These are phyloP conservation scores for Pocota personata DNA, from an alignment of 2,888 invertebrate species.

Conservation along the genomic window DNA sequence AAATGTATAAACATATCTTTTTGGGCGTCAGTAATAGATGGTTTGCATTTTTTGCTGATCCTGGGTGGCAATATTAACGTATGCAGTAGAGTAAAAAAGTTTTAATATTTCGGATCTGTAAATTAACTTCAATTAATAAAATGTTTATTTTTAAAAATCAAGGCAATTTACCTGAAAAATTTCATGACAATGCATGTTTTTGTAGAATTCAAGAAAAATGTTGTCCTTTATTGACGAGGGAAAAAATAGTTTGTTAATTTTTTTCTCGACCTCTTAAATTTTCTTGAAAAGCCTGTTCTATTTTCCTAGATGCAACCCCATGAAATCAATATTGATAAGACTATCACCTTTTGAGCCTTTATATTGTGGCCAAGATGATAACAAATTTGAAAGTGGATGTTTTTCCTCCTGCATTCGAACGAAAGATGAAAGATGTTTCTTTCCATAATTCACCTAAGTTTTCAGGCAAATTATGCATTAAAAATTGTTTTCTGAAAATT, in stretches of 20 bases:
- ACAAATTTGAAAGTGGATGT: neutral
- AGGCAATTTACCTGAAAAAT: neutral
- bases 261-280: neutral
- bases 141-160: neutral
- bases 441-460: neutral
- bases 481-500: too few species aligned
- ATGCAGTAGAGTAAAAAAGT: neutral
- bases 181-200: neutral
- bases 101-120: neutral
- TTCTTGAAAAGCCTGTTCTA: neutral
- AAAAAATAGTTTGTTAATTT: neutral
- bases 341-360: neutral
- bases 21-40: conserved; percentile 14
- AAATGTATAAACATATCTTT: conserved; percentile 21
- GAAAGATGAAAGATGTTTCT: neutral
- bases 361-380: neutral
- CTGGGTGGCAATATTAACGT: conserved; percentile 3
- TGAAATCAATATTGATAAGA: neutral
- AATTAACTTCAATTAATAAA: neutral
- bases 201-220: neutral
- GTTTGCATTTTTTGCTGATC: conserved; percentile 12
- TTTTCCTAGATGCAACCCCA: neutral
- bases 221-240: neutral
- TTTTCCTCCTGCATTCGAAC: neutral
- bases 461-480: too few species aligned